Percentiles rank a stretch among this genome's conserved stretches.
These are phyloP conservation scores for Anolis carolinensis DNA, from an alignment of 2,113 vertebrate species.

Conservation along the genomic window DNA sequence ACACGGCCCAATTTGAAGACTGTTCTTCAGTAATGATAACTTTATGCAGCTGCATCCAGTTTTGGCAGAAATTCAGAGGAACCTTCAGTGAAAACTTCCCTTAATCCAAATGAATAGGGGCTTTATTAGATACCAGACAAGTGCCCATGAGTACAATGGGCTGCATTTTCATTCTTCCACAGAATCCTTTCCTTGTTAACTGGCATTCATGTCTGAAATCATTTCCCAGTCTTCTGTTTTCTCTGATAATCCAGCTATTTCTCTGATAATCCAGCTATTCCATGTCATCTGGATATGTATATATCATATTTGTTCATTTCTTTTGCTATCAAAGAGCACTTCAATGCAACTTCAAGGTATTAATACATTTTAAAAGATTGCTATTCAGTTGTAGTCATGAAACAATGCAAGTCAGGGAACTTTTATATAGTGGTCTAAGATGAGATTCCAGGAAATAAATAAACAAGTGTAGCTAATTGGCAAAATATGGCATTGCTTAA, in stretches of 20 bases:
- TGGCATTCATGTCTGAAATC: background rate
- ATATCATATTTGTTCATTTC: background rate
- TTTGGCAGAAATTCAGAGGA: slow-evolving; percentile 17
- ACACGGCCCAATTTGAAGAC: background rate
- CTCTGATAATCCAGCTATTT: background rate
- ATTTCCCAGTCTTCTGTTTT: background rate
- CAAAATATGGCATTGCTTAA: no score
- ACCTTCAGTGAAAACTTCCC: slow-evolving; percentile 25
- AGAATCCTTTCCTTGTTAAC: slow-evolving; percentile 15
- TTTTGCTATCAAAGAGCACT: background rate
- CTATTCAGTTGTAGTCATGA: no score
- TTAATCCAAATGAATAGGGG: slow-evolving; percentile 7
- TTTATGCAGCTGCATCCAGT: slow-evolving; percentile 6
- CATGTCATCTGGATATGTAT: background rate
- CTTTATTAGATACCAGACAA: background rate
- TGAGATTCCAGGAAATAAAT: no score
- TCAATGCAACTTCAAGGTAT: background rate
- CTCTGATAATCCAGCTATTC: background rate
- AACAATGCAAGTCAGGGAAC: no score
- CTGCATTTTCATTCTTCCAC: background rate
- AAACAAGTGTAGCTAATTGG: no score
- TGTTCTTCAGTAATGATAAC: background rate
- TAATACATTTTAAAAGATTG: background rate
- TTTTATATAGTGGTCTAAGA: background rate
- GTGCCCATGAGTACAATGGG: background rate